phyloP scores from a whole-genome alignment of 2,888 invertebrate species.

The Notodonta ziczac region DNA sequence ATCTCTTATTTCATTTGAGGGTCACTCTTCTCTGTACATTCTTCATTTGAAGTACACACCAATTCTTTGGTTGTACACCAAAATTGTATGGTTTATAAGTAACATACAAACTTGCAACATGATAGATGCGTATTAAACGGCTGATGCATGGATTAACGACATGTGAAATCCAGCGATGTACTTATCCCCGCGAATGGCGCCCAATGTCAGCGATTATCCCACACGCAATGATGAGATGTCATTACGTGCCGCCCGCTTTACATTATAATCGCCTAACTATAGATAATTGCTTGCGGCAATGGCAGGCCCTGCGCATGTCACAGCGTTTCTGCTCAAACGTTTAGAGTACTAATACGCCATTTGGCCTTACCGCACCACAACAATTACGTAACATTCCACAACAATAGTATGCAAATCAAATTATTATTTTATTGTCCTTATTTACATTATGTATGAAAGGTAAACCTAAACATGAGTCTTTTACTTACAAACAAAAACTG shows the following conservation, averaged over 20 bases:
- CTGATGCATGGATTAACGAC: too few species aligned
- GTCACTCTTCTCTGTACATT: too few species aligned
- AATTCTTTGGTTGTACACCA: too few species aligned
- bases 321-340: constrained; percentile 35
- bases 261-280: constrained; percentile 51
- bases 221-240: constrained; percentile 51
- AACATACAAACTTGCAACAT: too few species aligned
- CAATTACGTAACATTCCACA: constrained; percentile 33
- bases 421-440: constrained; percentile 23
- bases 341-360: constrained; percentile 39
- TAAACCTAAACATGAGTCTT: background rate
- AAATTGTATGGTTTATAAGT: too few species aligned
- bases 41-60: too few species aligned
- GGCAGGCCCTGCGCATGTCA: constrained; percentile 22
- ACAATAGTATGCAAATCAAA: constrained; percentile 36
- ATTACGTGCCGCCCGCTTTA: constrained; percentile 61
- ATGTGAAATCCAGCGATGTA: background rate
- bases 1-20: too few species aligned
- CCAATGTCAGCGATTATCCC: constrained; percentile 46
- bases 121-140: too few species aligned
- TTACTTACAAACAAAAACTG: background rate
- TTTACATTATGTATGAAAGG: background rate
- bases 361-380: constrained; percentile 33
- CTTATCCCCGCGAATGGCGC: constrained; percentile 39
- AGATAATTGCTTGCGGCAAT: constrained; percentile 26